Percentiles rank a stretch among this genome's conserved stretches.
Conservation (phyloP, 2,888 invertebrate genomes). For the Spilosoma lubricipeda region DNA sequence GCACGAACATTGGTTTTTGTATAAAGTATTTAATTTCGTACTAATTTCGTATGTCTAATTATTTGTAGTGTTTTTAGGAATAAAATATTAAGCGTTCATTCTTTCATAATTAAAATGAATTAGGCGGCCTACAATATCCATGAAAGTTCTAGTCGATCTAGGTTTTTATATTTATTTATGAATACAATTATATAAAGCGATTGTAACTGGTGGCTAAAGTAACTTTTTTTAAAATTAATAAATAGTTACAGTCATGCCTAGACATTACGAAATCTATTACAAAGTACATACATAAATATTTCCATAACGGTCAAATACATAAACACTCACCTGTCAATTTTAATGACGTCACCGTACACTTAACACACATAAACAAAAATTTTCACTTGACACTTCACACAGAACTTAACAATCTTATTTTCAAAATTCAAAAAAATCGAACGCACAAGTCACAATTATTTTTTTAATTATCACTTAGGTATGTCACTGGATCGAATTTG, state of each 20-base stretch:
- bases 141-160: not conserved
- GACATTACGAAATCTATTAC: not conserved
- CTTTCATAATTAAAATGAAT: not conserved
- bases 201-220: not conserved
- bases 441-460: conserved; percentile 22
- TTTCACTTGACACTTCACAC: conserved; percentile 51
- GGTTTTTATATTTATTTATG: not conserved
- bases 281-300: conserved; percentile 31
- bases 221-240: not conserved
- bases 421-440: conserved; percentile 25
- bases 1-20: not conserved
- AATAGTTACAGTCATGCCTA: not conserved
- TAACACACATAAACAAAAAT: conserved; percentile 54
- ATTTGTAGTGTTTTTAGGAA: not conserved
- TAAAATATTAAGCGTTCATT: no score
- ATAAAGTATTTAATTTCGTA: not conserved
- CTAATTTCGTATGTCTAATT: not conserved
- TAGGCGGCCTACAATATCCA: not conserved
- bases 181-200: not conserved
- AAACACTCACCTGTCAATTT: conserved; percentile 52
- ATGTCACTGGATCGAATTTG: conserved; percentile 41
- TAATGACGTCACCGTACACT: conserved; percentile 47
- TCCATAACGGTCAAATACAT: conserved; percentile 23
- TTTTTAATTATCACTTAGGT: conserved; percentile 21
- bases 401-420: conserved; percentile 35